These are phyloP conservation scores for Pollachius pollachius DNA, from an alignment of 2,113 vertebrate genomes.

Conservation along the genomic window DNA sequence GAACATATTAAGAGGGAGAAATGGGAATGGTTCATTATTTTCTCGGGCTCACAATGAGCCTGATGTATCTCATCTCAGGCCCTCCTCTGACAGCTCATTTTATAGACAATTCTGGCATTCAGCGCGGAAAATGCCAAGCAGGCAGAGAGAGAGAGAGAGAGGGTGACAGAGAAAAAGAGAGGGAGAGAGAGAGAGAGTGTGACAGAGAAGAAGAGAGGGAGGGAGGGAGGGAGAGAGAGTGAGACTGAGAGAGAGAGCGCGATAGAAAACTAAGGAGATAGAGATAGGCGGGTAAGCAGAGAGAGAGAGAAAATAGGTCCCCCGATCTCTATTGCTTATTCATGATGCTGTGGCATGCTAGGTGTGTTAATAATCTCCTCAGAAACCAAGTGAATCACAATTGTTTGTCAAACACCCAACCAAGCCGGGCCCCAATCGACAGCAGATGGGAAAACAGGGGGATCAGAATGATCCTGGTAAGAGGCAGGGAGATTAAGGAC, in stretches of 20 bases:
- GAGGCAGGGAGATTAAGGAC: constrained; percentile 68
- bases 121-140: constrained; percentile 51
- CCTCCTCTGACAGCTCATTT: constrained; percentile 76
- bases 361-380: constrained; percentile 77
- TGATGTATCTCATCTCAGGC: constrained; percentile 72
- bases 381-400: constrained; percentile 70
- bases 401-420: constrained; percentile 75
- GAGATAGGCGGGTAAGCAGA: constrained; percentile 39
- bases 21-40: constrained; percentile 75
- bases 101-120: constrained; percentile 74
- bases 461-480: constrained; percentile 62
- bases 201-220: not conserved
- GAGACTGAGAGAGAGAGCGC: constrained; percentile 23
- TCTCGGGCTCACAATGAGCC: constrained; percentile 67
- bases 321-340: constrained; percentile 73
- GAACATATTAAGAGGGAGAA: constrained; percentile 70
- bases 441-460: constrained; percentile 64
- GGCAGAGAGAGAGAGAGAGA: constrained; percentile 30
- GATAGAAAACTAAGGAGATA: constrained; percentile 35
- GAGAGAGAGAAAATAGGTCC: constrained; percentile 62
- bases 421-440: constrained; percentile 56
- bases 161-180: not conserved
- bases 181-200: not conserved
- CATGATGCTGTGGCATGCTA: constrained; percentile 70
- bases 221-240: no score